Percentiles rank a stretch among this genome's conserved stretches.
Conservation (phyloP, 2,113 vertebrate genomes). For the Xenotilapia leptura region DNA sequence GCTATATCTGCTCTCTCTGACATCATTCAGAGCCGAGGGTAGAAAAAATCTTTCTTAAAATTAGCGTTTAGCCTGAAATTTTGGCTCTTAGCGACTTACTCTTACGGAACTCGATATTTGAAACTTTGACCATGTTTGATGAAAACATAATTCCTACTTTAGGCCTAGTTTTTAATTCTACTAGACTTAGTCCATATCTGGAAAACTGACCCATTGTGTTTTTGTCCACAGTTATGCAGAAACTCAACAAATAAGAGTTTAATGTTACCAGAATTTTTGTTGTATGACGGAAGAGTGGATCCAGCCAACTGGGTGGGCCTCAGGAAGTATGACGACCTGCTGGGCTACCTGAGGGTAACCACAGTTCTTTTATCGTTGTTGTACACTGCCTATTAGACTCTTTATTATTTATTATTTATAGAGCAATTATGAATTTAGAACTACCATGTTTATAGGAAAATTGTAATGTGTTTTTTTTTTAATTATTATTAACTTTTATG, state of each 20-base stretch:
- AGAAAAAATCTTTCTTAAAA: background rate
- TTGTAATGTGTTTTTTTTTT: accelerated
- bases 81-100: background rate
- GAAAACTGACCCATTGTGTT: background rate
- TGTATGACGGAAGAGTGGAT: constrained; percentile 79
- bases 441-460: background rate
- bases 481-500: background rate
- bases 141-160: background rate
- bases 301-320: constrained; percentile 93
- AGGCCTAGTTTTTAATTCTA: background rate
- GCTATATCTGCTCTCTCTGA: background rate
- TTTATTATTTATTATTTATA: background rate
- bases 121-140: background rate
- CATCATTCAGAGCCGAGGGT: background rate
- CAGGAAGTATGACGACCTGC: constrained; percentile 76
- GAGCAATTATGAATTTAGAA: background rate
- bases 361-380: background rate
- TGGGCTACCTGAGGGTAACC: constrained; percentile 86
- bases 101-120: background rate
- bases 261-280: constrained; percentile 59
- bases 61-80: background rate
- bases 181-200: background rate
- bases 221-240: constrained; percentile 13
- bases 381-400: background rate
- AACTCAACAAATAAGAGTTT: constrained; percentile 25